Conservation (phyloP, 2,797 vertebrate genomes). For the Premnoplex brunnescens region DNA sequence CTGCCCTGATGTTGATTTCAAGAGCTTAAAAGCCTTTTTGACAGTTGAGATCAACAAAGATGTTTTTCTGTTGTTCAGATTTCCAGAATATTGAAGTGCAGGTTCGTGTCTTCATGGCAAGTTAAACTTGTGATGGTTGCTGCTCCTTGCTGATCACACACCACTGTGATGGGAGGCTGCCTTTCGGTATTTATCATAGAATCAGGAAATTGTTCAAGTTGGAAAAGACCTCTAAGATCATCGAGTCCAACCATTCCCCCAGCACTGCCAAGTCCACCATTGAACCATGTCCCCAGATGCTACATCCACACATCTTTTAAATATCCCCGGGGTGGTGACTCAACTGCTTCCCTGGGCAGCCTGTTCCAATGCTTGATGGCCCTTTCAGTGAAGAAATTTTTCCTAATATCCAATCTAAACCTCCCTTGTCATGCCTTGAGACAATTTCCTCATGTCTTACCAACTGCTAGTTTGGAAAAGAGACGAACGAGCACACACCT, state of each 20-base stretch:
- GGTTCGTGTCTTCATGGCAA: neutral
- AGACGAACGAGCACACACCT: neutral
- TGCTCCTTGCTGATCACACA: neutral
- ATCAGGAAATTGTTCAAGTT: neutral
- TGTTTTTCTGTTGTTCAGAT: neutral
- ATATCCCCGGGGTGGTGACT: neutral
- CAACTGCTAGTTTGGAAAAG: neutral
- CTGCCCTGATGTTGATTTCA: neutral
- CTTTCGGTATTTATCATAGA: neutral
- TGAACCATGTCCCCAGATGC: neutral
- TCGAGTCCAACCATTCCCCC: rapidly evolving
- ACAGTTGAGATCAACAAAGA: neutral
- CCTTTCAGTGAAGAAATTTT: neutral
- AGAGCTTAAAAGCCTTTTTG: neutral
- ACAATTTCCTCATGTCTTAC: neutral
- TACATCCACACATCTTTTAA: neutral
- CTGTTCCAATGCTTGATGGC: neutral
- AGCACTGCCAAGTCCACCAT: neutral
- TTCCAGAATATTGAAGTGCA: neutral
- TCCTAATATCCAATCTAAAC: neutral
- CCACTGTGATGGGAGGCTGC: neutral
- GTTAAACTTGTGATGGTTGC: neutral
- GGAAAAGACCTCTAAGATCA: neutral
- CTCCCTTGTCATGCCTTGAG: neutral
- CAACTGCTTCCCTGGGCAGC: neutral